phyloP scores from a whole-genome alignment of 2,113 vertebrate species.

The Xenotilapia leptura region DNA sequence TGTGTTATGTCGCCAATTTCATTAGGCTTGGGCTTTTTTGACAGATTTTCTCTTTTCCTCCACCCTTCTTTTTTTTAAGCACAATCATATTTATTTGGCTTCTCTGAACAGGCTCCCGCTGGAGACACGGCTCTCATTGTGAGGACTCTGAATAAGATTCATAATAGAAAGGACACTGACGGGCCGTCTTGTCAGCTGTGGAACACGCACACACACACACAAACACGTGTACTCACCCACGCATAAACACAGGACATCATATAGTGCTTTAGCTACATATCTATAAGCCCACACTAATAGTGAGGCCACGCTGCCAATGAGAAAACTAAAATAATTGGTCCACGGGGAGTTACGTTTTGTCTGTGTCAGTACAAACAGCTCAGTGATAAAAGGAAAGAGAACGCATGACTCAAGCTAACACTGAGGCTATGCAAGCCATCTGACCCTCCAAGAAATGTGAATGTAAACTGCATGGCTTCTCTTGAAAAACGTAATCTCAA shows the following conservation, averaged over 20 bases:
- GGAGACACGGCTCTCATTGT: conserved; percentile 21
- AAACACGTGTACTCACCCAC: not conserved
- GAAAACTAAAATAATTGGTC: conserved; percentile 67
- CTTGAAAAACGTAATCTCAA: not conserved
- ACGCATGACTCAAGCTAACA: conserved; percentile 43
- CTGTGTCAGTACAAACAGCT: conserved; percentile 49
- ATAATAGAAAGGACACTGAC: not conserved
- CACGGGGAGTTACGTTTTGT: conserved; percentile 46
- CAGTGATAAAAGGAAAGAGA: conserved; percentile 43
- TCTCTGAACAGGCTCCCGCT: conserved; percentile 3
- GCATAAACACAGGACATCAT: not conserved
- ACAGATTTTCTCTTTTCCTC: not conserved
- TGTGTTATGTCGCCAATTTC: conserved; percentile 33
- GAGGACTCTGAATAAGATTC: conserved; percentile 16
- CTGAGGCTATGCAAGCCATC: not conserved
- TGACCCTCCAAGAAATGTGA: conserved; percentile 24
- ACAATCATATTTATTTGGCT: conserved; percentile 12
- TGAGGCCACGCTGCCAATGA: conserved; percentile 30
- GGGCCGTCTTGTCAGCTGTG: not conserved
- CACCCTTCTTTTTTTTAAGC: not conserved
- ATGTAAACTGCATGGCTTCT: not conserved
- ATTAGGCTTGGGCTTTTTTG: conserved; percentile 12
- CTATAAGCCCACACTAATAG: conserved; percentile 31
- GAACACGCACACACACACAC: not conserved
- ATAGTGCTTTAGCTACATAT: conserved; percentile 6